Base-by-base conservation (phyloP, 2,113 vertebrate species). In the Regulus satrapa region DNA sequence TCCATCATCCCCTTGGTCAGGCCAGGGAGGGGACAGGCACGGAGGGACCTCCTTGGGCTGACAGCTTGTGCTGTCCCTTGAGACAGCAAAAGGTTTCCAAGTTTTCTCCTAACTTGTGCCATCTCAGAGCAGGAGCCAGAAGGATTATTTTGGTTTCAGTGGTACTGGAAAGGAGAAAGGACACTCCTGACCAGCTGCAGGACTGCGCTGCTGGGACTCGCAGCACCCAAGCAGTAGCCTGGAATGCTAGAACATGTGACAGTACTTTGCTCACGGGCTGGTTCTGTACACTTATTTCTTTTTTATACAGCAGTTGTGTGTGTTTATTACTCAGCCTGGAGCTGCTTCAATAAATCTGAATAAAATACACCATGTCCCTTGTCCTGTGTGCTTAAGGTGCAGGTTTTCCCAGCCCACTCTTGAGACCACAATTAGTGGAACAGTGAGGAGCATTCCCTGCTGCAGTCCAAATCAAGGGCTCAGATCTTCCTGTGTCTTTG, bases 261-360 rank as follows among this genome's bases (percentile, higher is more conserved):
- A 78, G 82, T 6, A 9, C 62, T 75, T 89, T 78, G 80, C 93
- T 77, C 56, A 3, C 0, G 16, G 77, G 92, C 78, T 94, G 31
- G 71, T 94, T 93, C 78, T 91, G 69, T 61, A n/a, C 66, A 2
- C n/a, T 19, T 43, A 19, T 41, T 43, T 58, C 49, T 62, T 55
- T 69, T 84, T 64, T 56, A 75, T 43, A 79, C 51, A 67, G 67
- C 63, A 55, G 75, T 79, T 94, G 81, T 69, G 93, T 89, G 78
- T 85, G 90, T 90, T 94, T 88, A 43, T 90, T 92, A 58, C 62
- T 95, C 95, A 90, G 93, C 81, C 95, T 95, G 95, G 95, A 93
- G 95, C 93, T 96, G 89, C 74, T 93, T 94, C 67, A 97, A 92
- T 97, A 97, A 96, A 97, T 51, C 32, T 54, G 77, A 92, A 73